Conservation (phyloP, 2,113 vertebrate genomes). For the Pipa parva region DNA sequence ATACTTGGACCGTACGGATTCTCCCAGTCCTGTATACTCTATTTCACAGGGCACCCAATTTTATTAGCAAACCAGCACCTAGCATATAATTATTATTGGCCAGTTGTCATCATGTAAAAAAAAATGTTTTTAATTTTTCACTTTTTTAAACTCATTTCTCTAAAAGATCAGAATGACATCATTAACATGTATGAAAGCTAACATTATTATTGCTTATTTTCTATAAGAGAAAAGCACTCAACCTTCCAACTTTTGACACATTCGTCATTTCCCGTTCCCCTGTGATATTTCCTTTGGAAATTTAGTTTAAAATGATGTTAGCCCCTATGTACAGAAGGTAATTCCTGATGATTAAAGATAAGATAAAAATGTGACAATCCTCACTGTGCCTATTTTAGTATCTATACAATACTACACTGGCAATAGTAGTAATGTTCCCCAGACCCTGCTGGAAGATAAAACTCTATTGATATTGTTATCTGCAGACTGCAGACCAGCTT, state of each 20-base stretch:
- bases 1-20: no score
- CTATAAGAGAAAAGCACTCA: neutral
- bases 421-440: constrained; percentile 16
- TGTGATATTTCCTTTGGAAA: constrained; percentile 16
- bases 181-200: no score
- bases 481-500: constrained; percentile 36
- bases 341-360: constrained; percentile 30
- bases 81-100: no score
- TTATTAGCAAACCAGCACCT: no score
- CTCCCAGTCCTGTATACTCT: no score
- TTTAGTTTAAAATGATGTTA: constrained; percentile 12
- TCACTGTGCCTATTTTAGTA: constrained; percentile 21
- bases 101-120: no score
- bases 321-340: constrained; percentile 15
- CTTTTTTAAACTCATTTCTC: no score
- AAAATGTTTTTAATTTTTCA: no score
- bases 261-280: neutral
- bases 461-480: constrained; percentile 39
- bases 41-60: no score
- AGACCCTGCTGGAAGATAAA: constrained; percentile 17
- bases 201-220: no score
- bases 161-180: no score
- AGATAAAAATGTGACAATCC: neutral
- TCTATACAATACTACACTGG: constrained; percentile 2
- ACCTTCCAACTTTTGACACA: neutral